phyloP scores from a whole-genome alignment of 2,797 vertebrate genomes.

The Lacerta bilineata region DNA sequence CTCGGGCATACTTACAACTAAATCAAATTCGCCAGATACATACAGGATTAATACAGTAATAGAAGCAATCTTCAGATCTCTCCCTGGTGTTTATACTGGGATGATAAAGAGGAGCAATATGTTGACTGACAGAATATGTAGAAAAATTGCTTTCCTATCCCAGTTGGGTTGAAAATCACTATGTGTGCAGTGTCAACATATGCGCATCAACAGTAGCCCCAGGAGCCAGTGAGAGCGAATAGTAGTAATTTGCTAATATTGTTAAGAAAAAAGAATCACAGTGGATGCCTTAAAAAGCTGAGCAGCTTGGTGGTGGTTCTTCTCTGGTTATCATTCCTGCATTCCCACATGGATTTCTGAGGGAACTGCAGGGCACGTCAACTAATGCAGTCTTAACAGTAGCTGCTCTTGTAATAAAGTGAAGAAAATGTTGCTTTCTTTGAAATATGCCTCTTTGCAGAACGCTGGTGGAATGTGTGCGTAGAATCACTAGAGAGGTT shows the following conservation, averaged over 20 bases:
- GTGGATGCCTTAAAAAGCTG: not conserved
- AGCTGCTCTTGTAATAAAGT: not conserved
- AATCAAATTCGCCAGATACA: conserved; percentile 11
- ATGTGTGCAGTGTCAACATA: not conserved
- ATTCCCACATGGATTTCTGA: not conserved
- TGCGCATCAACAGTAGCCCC: not conserved
- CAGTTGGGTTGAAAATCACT: not conserved
- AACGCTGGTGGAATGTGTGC: not conserved
- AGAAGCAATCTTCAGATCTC: not conserved
- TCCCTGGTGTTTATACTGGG: not conserved
- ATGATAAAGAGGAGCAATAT: conserved; percentile 18
- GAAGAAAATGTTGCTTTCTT: not conserved
- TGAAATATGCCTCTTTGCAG: not conserved
- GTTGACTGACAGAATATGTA: conserved; percentile 16
- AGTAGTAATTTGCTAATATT: not conserved
- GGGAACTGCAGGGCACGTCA: not conserved
- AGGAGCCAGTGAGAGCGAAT: not conserved
- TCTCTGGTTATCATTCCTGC: not conserved
- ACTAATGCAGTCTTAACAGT: not conserved
- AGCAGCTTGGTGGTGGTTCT: not conserved
- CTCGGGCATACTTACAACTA: not conserved
- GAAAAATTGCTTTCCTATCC: not conserved
- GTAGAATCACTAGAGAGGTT: not conserved
- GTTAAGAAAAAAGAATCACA: not conserved
- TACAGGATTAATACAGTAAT: not conserved